Base-by-base conservation (phyloP, 2,113 vertebrate species). In the Helogale parvula region DNA sequence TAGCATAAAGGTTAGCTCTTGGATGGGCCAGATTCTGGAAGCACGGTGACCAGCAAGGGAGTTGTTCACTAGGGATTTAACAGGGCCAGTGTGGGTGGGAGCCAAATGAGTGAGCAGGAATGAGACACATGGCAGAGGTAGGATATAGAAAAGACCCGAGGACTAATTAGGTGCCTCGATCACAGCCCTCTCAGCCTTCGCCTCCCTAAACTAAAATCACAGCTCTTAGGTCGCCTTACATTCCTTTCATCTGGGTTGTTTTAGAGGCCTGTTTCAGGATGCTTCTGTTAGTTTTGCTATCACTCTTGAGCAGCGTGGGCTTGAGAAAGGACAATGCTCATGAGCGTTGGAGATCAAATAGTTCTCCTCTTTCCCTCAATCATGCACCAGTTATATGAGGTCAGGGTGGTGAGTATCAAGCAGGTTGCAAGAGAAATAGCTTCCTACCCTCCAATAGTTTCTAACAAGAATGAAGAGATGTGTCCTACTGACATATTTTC, bases 171-270 rank as follows among this genome's bases (percentile, higher is more conserved):
- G 54, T 16, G 86, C 79, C 93, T 92, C 92, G 54, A 14, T 82
- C 93, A 93, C 81, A 68, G 80, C 71, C 69, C 88, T 76, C 84
- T 77, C 35, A 83, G 76, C 31, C 93, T 35, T 95, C 41, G 35
- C 50, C 45, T 91, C 94, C 93, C 77, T 54, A 57, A 57, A 60
- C 90, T 63, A 50, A 84, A 89, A 35, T 52, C 57, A 66, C 81
- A 76, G 66, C 79, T 93, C 54, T 45, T 47, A 60, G 87, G 50
- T 19, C 15, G 81, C 80, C 79, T 83, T 95, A 92, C 90, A 80
- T 92, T 88, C 66, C 25, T 92, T 89, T 88, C 87, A 54, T 90
- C 95, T 66, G 92, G 88, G 86, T 86, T 96, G 92, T 96, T 96
- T 93, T 96, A 95, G 50, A 65, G 74, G 35, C 17, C 80, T 71